Conservation (phyloP, 2,797 vertebrate species). For the Acropternis orthonyx region DNA sequence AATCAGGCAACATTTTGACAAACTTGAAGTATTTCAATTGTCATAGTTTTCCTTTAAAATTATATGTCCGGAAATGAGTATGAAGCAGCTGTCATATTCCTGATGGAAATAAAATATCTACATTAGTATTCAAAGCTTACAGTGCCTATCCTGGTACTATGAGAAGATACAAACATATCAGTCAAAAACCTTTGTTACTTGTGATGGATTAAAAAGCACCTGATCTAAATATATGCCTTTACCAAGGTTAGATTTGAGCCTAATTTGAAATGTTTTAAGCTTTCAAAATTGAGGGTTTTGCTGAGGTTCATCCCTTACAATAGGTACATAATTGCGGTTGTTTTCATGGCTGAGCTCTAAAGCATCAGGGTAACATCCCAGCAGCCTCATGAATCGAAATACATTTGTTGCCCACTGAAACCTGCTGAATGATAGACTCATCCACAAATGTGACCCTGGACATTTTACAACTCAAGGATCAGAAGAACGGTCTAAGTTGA, state of each 20-base stretch:
- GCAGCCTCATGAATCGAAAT: not conserved
- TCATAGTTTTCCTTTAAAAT: not conserved
- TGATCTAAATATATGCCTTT: not conserved
- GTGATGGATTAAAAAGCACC: not conserved
- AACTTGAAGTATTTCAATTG: not conserved
- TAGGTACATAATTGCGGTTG: not conserved
- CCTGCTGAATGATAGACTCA: not conserved
- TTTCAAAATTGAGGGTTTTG: not conserved
- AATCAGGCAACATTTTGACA: not conserved
- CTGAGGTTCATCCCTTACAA: not conserved
- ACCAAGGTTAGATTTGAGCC: not conserved
- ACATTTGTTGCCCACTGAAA: not conserved
- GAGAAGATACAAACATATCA: not conserved
- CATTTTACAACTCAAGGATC: not conserved
- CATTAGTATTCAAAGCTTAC: slow-evolving; percentile 37
- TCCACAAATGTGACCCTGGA: not conserved
- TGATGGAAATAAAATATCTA: not conserved
- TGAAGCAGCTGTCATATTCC: not conserved
- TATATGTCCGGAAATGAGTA: not conserved
- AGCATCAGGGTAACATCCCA: not conserved
- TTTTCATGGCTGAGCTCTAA: not conserved
- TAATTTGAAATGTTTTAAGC: not conserved
- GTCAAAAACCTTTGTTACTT: slow-evolving; percentile 10
- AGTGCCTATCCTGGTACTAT: not conserved
- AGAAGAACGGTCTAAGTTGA: not conserved